Conservation (phyloP, 1,140 invertebrate species). For the Neelides sp. region DNA sequence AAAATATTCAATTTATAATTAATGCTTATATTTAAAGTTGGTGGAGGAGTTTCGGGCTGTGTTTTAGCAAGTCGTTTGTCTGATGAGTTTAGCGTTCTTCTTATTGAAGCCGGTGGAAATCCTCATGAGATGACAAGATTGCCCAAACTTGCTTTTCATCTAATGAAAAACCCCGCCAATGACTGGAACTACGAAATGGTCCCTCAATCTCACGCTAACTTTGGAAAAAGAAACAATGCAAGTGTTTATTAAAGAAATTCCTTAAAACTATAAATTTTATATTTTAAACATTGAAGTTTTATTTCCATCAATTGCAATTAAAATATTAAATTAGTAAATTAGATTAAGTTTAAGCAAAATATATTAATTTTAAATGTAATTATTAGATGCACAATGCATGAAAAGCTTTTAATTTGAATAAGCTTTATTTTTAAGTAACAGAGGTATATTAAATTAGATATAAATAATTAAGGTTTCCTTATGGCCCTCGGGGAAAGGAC, state of each 20-base stretch:
- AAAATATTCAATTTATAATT: too few species aligned
- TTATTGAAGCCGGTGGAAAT: conserved; percentile 5
- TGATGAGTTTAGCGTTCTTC: not conserved
- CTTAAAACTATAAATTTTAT: too few species aligned
- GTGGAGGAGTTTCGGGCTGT: too few species aligned
- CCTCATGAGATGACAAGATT: not conserved
- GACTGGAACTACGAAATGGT: conserved; percentile 59
- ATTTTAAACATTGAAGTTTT: too few species aligned
- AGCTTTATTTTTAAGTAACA: not conserved
- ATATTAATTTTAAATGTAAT: not conserved
- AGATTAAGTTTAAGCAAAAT: not conserved
- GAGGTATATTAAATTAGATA: too few species aligned
- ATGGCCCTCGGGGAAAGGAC: conserved; percentile 9
- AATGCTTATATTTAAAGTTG: too few species aligned
- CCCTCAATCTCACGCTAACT: conserved; percentile 41
- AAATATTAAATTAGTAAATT: too few species aligned
- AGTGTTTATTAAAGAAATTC: too few species aligned
- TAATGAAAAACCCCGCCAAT: conserved; percentile 38
- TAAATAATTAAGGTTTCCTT: not conserved
- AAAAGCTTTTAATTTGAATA: not conserved
- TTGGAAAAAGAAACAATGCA: too few species aligned
- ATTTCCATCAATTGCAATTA: too few species aligned
- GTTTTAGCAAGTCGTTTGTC: not conserved
- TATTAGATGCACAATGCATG: not conserved
- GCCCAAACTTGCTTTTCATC: conserved; percentile 2